A percentile compares a stretch with the other conserved stretches of the same genome.
Conservation (phyloP, 1,140 invertebrate species). For the Zaprionus lachaisei region DNA sequence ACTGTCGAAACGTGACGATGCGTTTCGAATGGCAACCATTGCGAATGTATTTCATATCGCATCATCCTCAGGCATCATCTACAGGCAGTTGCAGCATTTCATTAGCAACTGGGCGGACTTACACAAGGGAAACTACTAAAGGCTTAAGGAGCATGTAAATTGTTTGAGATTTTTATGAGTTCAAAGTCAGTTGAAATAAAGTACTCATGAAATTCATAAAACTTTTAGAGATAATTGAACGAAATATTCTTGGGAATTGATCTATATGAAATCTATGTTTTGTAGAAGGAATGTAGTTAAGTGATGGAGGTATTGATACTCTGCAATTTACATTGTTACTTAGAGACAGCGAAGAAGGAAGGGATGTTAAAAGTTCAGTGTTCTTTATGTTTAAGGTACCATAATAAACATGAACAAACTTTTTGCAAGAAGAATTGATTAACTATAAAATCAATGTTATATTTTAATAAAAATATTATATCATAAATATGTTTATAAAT, state of each 20-base stretch:
- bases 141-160: constrained; percentile 4
- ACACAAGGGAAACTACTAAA: neutral
- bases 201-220: neutral
- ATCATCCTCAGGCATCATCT: constrained; percentile 10
- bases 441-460: too few relatives aligned
- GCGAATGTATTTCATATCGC: constrained; percentile 35
- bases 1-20: constrained; percentile 67
- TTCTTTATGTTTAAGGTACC: too few relatives aligned
- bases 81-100: constrained; percentile 26
- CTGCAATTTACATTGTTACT: too few relatives aligned
- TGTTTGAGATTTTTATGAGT: neutral
- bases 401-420: too few relatives aligned
- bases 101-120: constrained; percentile 30
- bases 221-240: neutral
- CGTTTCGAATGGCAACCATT: constrained; percentile 38
- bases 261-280: neutral
- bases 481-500: too few relatives aligned
- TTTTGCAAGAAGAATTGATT: too few relatives aligned
- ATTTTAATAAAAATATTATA: too few relatives aligned
- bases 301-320: too few relatives aligned
- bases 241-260: neutral
- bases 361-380: too few relatives aligned
- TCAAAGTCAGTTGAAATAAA: neutral
- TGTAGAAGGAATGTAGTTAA: neutral
- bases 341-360: too few relatives aligned